Percentiles rank a stretch among this genome's conserved stretches.
phyloP scores from a whole-genome alignment of 2,113 vertebrate genomes.

The Pardalotus punctatus region DNA sequence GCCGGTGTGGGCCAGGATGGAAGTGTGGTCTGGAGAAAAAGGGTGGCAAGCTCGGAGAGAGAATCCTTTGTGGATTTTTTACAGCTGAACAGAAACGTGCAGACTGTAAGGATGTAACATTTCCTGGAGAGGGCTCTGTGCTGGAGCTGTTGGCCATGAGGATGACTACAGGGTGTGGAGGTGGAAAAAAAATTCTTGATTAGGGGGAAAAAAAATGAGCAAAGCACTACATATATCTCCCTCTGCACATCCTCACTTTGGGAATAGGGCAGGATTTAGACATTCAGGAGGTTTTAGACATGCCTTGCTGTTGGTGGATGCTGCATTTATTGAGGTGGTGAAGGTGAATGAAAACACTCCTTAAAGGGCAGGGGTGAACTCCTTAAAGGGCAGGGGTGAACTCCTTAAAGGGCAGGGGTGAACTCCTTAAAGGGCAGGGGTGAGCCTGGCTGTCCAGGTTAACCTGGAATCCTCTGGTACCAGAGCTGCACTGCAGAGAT shows the following conservation, averaged over 20 bases:
- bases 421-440: not conserved
- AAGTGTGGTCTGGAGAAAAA: not conserved
- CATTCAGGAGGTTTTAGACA: not conserved
- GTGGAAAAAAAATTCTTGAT: not conserved
- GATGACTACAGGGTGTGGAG: not conserved
- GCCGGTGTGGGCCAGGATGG: rapidly evolving
- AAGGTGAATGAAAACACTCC: not conserved
- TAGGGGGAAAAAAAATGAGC: not conserved
- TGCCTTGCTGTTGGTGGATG: not conserved
- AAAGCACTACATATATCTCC: not conserved
- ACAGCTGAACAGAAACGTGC: rapidly evolving
- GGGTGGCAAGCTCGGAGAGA: not conserved
- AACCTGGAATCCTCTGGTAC: not conserved
- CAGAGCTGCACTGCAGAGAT: not conserved
- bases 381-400: not conserved
- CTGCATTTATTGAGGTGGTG: not conserved
- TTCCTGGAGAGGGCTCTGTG: not conserved
- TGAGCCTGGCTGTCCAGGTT: no score
- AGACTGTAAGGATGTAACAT: not conserved
- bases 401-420: not conserved
- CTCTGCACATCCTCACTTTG: not conserved
- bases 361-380: not conserved
- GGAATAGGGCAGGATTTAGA: not conserved
- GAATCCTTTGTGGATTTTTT: not conserved
- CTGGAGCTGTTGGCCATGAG: rapidly evolving